Evolutionary conservation across 1,140 invertebrate genomes (phyloP), one percentile per base, ranked within the genome.

Genomic region (Samia ricini): DNA sequence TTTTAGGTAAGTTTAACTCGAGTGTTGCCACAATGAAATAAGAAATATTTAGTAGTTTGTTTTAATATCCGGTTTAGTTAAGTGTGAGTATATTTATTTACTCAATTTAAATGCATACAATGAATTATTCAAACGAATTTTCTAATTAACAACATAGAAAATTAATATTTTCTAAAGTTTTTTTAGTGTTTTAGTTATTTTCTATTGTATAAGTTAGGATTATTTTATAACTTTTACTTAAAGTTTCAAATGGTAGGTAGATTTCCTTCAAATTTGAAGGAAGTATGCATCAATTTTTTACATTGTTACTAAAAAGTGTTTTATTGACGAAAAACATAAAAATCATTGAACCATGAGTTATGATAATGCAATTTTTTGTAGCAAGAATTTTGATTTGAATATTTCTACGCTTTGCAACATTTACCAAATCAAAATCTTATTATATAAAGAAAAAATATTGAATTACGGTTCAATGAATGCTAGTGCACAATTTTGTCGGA

Each of bases 401-500:
- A 15, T 42, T 8, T 42, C 10, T 1, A 29, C 6, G 33, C 3
- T 7, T 42, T 42, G 33, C 26, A 4, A 4, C n/a, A 15, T 42
- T 42, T 42, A 15, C 33, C 12, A 42, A 15, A 15, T 42, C 12
- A 42, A 42, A 42, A 42, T 15, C 4, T 42, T 42, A 15, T 42
- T 42, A 15, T 10, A 15, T 12, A 12, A 42, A 12, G 12, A 8
- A 42, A 42, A 15, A 12, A 15, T 15, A 42, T 12, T 42, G 33
- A 42, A 15, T 42, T 42, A 42, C 12, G 33, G 33, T 42, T 12
- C 7, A 42, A 42, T 42, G 49, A 60, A 78, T 67, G 74, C 77
- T 83, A 81, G 70, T 77, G 81, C 80, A 84, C 81, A 86, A 84
- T 78, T 72, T 76, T 71, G 60, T 77, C 78, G 68, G 63, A 71